Conservation (phyloP, 1,140 invertebrate species). For the Musca domestica region DNA sequence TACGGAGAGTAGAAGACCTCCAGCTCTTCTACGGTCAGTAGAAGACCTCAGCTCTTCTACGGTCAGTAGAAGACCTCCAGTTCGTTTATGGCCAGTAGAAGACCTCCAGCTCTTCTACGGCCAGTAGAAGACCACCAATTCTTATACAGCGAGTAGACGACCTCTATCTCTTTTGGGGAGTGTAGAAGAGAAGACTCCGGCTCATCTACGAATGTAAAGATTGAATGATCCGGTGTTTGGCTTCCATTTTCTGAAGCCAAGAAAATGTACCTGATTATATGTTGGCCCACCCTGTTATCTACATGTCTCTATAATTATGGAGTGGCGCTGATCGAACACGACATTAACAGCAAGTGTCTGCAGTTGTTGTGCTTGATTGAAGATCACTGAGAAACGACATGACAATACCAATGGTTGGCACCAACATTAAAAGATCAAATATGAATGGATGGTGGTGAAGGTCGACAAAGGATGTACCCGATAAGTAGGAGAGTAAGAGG, state of each 20-base stretch:
- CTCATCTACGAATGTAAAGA: background rate
- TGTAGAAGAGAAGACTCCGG: background rate
- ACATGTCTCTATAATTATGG: constrained; percentile 1
- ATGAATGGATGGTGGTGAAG: no score
- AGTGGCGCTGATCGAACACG: constrained; percentile 21
- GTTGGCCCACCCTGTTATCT: background rate
- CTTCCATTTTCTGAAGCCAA: background rate
- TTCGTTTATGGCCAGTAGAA: no score
- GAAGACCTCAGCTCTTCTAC: no score
- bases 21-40: no score
- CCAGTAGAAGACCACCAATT: no score
- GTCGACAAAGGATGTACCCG: no score
- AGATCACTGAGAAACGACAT: constrained; percentile 9
- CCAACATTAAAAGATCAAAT: background rate
- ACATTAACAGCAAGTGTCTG: constrained; percentile 23
- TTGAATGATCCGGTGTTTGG: background rate
- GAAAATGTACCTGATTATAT: background rate
- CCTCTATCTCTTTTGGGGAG: background rate
- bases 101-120: no score
- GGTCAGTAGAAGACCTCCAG: no score
- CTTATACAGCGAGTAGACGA: no score
- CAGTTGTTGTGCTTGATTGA: constrained; percentile 23
- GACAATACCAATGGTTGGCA: constrained; percentile 1
- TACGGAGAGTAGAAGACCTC: no score
- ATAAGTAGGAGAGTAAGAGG: no score